These are phyloP conservation scores for Troglohyphantes excavatus DNA, from an alignment of 2,888 invertebrate species.

Conservation along the genomic window DNA sequence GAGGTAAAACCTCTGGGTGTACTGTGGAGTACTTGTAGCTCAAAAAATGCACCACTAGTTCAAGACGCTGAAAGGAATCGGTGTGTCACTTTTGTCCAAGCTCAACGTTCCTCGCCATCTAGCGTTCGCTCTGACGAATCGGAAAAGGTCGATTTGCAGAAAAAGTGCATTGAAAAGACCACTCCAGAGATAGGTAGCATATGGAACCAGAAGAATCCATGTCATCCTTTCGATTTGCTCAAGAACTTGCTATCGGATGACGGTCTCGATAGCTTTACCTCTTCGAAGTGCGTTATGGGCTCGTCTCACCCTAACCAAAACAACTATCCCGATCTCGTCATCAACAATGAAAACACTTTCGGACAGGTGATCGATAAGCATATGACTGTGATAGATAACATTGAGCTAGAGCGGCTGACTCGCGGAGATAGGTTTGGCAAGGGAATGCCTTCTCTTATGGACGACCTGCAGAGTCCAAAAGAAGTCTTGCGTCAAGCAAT, in stretches of 20 bases:
- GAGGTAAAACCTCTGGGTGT: slow-evolving; percentile 69
- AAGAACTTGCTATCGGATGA: slow-evolving; percentile 71
- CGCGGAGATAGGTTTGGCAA: slow-evolving; percentile 59
- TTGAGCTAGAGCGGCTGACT: slow-evolving; percentile 46
- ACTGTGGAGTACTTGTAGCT: slow-evolving; percentile 52
- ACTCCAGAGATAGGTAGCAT: slow-evolving; percentile 65
- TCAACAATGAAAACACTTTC: slow-evolving; percentile 34
- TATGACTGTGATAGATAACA: slow-evolving; percentile 71
- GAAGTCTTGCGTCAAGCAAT: slow-evolving; percentile 75
- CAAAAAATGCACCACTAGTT: neutral
- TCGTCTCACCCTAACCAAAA: slow-evolving; percentile 49
- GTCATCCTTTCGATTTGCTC: slow-evolving; percentile 68
- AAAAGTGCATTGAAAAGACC: slow-evolving; percentile 61
- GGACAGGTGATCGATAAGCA: slow-evolving; percentile 21
- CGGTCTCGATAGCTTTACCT: slow-evolving; percentile 71
- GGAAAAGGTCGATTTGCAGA: slow-evolving; percentile 36
- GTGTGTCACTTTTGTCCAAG: slow-evolving; percentile 22
- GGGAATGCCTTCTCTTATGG: slow-evolving; percentile 69
- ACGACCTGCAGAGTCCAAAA: slow-evolving; percentile 75
- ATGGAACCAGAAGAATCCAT: slow-evolving; percentile 63
- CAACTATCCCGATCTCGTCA: slow-evolving; percentile 30
- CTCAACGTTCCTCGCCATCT: neutral
- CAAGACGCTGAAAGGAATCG: slow-evolving; percentile 4
- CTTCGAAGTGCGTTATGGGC: slow-evolving; percentile 58
- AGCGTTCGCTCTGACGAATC: slow-evolving; percentile 39